Base-by-base conservation (phyloP, 2,797 vertebrate genomes). In the Alcedo quadribrachys region DNA sequence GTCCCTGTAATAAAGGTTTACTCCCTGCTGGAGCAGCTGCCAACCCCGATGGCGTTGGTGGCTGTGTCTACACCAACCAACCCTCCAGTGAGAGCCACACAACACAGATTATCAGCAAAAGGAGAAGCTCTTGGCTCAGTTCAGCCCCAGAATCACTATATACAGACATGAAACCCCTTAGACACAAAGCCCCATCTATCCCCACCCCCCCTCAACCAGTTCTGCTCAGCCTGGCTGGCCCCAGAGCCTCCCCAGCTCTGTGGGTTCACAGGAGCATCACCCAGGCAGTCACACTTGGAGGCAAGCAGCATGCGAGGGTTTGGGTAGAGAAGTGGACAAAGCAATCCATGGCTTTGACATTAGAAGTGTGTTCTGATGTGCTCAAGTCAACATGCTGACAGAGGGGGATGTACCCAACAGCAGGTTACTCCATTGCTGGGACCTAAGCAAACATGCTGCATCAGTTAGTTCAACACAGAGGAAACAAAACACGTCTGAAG, bases 251-350 rank as follows among this genome's bases (percentile, higher is more conserved):
- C 30, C 8, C 42, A 54, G 76, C 30, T 48, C 50, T 30, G 30
- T 15, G 81, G 75, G 90, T 42, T 65, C 84, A 95, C 53, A 5
- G 54, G 81, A 95, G 66, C 79, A 93, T 92, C 76, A 42, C 67
- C 74, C 87, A 92, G 63, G 83, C 58, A 71, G 65, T 81, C 92
- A 96, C 85, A 93, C 9, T 67, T 35, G 90, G 46, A 76, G 88
- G 76, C 55, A 35, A 92, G 85, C 18, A 2, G 94, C 97, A 97
- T 96, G 97, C 97, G 95, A 95, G 2, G 1, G 57, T 87, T 95
- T 83, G 25, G 68, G 93, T 81, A 95, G 88, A 89, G 66, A 60
- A 71, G 80, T 71, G 60, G 65, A 37, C 35, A 37, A 83, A 92
- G 86, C 84, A 91, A 65, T 9, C 5, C 1, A 85, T 54, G 85